Base-by-base conservation (phyloP, 2,113 vertebrate species). In the Ranitomeya imitator region DNA sequence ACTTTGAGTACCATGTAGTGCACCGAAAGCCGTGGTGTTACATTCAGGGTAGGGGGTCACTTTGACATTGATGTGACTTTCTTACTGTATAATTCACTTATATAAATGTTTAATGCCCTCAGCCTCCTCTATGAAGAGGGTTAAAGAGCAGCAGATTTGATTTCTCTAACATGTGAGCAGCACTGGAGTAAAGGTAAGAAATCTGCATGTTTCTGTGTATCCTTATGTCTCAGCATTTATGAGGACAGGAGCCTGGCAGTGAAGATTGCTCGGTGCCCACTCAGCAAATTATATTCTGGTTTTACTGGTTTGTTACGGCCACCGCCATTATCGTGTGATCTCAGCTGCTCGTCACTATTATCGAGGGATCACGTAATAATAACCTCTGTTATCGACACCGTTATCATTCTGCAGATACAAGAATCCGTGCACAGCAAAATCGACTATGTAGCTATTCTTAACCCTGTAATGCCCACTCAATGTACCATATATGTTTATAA, bases 221-320 rank as follows among this genome's bases (percentile, higher is more conserved):
- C 37, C 80, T 65, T 4, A 19, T 15, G 14, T 45, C 18, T 83
- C 80, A 65, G 37, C 71, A 51, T 45, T 73, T 37, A 26, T 71
- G 11, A 65, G 59, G 74, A 67, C 31, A 54, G 14, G 31, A 51
- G 6, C 14, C 18, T 76, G 51, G 23, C 54, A 76, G 55, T 16
- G 71, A 13, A 23, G 51, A 74, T n/a, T 79, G 6, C 76, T 60
- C 1, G 12, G 15, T 79, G 85, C 60, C 19, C 31, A 52, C 23
- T 79, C 74, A 86, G 85, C 85, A 54, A 55, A 51, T 85, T 37
- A 26, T 54, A 9, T 79, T 86, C 60, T 86, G 85, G 31, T 86
- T 78, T 86, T 79, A 45, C 61, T 21, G 60, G 74, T 26, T 79
- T 65, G 16, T 67, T 86, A 54, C 79, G 60, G 60, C 74, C 78